Evolutionary conservation across 2,888 invertebrate genomes (phyloP).

Genomic region (Pachydiplax longipennis): DNA sequence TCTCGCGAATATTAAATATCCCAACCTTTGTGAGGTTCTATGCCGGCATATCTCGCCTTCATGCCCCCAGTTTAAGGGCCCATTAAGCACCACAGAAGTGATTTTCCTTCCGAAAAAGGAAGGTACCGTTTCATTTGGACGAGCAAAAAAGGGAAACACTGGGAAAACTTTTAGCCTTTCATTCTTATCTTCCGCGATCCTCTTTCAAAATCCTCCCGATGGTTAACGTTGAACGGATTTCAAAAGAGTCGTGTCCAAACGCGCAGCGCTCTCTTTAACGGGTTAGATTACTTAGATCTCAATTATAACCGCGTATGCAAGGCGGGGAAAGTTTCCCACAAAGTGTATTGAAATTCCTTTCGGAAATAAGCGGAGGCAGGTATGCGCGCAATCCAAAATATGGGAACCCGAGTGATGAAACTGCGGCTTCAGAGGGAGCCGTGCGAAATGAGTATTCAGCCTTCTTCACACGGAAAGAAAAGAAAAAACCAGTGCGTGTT

Average conservation of each 20-base stretch:
- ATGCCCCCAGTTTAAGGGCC: not conserved
- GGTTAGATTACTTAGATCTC: not conserved
- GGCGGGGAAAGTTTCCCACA: not conserved
- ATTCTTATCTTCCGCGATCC: not conserved
- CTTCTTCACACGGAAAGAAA: not conserved
- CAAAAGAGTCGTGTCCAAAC: not conserved
- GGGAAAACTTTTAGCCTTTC: no score
- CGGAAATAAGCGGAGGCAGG: not conserved
- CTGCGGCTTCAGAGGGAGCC: not conserved
- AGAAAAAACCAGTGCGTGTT: not conserved
- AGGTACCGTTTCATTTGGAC: no score
- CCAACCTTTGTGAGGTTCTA: not conserved
- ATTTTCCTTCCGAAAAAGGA: no score
- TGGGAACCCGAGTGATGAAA: not conserved
- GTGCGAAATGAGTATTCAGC: not conserved
- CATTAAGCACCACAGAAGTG: no score
- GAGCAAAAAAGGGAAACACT: no score
- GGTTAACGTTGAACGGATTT: not conserved
- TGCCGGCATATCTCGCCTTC: not conserved
- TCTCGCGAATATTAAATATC: no score
- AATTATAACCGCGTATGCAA: not conserved
- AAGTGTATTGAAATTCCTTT: not conserved
- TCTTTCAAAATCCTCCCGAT: not conserved
- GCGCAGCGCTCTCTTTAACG: not conserved
- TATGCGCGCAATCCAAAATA: not conserved